These are phyloP conservation scores for Julus scanicus DNA, from an alignment of 2,888 invertebrate species.

Conservation along the genomic window DNA sequence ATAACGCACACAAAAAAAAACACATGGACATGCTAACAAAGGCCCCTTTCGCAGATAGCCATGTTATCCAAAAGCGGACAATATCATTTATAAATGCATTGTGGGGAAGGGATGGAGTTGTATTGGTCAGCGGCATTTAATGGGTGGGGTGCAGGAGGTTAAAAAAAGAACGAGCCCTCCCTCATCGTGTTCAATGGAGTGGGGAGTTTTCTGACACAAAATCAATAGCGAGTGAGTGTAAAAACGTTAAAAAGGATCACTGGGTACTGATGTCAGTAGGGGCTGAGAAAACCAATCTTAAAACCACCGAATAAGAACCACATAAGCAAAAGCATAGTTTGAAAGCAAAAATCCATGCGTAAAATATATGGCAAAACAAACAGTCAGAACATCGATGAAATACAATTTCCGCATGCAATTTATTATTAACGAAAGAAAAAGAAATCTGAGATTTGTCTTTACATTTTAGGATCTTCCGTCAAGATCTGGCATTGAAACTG, in stretches of 20 bases:
- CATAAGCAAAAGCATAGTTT: not conserved
- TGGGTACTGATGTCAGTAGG: conserved; percentile 49
- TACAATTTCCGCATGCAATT: too few relatives aligned
- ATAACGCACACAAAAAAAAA: conserved; percentile 34
- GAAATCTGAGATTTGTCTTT: too few relatives aligned
- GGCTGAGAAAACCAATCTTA: conserved; percentile 14
- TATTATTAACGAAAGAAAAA: too few relatives aligned
- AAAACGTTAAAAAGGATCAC: conserved; percentile 52
- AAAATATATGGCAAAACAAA: not conserved
- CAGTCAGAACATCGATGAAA: not conserved
- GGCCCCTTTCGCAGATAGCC: not conserved
- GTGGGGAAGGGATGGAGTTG: conserved; percentile 9
- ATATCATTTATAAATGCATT: conserved; percentile 50
- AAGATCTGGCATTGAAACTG: too few relatives aligned
- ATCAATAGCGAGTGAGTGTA: conserved; percentile 47
- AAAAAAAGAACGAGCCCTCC: conserved; percentile 47
- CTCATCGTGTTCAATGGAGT: conserved; percentile 46
- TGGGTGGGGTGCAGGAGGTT: conserved; percentile 43
- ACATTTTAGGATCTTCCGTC: too few relatives aligned
- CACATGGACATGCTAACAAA: conserved; percentile 10
- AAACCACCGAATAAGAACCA: not conserved
- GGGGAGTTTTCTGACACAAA: conserved; percentile 46
- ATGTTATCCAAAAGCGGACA: conserved; percentile 29
- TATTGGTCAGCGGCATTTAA: conserved; percentile 27
- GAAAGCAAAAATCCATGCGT: not conserved